Evolutionary conservation across 1,140 invertebrate genomes (phyloP).

Genomic region (Homalodisca vitripennis): DNA sequence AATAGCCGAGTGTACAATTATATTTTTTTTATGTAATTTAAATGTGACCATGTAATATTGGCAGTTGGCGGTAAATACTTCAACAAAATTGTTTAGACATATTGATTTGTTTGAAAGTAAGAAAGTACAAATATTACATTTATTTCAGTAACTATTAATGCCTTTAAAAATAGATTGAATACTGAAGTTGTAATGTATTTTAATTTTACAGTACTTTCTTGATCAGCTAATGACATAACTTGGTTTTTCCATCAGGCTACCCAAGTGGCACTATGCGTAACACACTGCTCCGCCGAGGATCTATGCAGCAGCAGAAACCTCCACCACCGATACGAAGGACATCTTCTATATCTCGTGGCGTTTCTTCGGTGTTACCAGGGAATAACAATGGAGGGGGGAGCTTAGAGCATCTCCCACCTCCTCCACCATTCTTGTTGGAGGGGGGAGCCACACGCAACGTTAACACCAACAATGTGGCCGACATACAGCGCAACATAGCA

Average conservation of each 20-base stretch:
- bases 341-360: conserved; percentile 66
- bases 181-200: background rate
- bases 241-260: conserved; percentile 44
- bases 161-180: background rate
- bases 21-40: too few species aligned
- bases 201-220: background rate
- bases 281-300: conserved; percentile 56
- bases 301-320: conserved; percentile 67
- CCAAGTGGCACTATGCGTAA: conserved; percentile 48
- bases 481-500: conserved; percentile 36
- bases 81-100: too few species aligned
- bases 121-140: too few species aligned
- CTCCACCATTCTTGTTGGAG: conserved; percentile 73
- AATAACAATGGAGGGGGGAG: conserved; percentile 43
- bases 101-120: too few species aligned
- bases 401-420: conserved; percentile 74
- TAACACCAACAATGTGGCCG: conserved; percentile 11
- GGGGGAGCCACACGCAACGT: conserved; percentile 7
- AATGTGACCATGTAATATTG: too few species aligned
- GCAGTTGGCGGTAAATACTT: too few species aligned
- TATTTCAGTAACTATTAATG: too few species aligned
- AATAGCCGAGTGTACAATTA: too few species aligned
- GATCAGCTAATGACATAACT: background rate
- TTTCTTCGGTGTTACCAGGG: conserved; percentile 35
- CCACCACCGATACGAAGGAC: conserved; percentile 83